A percentile compares a stretch with the other conserved stretches of the same genome.
Conservation (phyloP, 2,113 vertebrate genomes). For the Haplochromis burtoni region DNA sequence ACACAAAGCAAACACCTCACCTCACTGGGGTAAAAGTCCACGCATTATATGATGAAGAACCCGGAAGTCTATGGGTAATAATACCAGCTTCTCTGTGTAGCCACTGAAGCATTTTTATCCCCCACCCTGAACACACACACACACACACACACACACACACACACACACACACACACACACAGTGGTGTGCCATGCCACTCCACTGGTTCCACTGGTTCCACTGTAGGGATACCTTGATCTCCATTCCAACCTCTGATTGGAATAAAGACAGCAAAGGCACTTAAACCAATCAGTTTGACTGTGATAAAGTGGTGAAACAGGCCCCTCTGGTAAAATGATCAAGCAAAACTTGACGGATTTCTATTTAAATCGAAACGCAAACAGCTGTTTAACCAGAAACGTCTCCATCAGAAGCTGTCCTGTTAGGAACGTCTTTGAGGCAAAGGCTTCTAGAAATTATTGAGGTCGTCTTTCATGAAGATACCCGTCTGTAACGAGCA, state of each 20-base stretch:
- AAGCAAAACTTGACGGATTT: not conserved
- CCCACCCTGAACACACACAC: constrained; percentile 28
- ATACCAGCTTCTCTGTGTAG: constrained; percentile 19
- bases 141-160: constrained; percentile 3
- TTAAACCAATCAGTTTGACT: not conserved
- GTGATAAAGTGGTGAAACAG: not conserved
- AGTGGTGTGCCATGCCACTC: constrained; percentile 33
- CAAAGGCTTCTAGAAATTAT: not conserved
- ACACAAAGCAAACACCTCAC: constrained; percentile 18
- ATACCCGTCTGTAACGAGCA: not conserved
- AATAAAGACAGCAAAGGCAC: not conserved
- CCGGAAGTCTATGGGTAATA: constrained; percentile 33
- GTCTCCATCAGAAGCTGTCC: not conserved
- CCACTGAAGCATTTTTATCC: constrained; percentile 31
- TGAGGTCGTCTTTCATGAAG: not conserved
- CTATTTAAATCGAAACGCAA: not conserved
- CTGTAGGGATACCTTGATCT: constrained; percentile 13
- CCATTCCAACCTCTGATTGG: constrained; percentile 20
- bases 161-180: not conserved
- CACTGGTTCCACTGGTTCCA: constrained; percentile 62
- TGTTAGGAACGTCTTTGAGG: not conserved
- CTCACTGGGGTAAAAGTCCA: constrained; percentile 55
- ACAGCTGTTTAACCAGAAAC: not conserved
- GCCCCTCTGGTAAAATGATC: not conserved
- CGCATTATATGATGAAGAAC: constrained; percentile 27